Percentiles rank a stretch among this genome's conserved stretches.
Conservation (phyloP, 2,888 invertebrate genomes). For the Brachylomia viminalis region DNA sequence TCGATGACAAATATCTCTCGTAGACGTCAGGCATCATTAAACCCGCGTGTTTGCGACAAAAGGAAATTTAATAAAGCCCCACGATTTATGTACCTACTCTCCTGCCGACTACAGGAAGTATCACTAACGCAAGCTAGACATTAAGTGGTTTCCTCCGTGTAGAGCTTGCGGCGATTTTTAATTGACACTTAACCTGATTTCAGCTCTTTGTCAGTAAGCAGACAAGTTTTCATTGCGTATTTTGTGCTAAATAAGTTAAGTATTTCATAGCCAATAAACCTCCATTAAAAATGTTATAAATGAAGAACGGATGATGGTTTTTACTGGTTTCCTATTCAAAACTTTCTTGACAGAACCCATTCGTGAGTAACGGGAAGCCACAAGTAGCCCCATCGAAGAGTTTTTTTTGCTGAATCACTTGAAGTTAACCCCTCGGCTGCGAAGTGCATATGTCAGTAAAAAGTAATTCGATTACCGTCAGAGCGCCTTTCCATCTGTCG, state of each 20-base stretch:
- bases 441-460: conserved; percentile 68
- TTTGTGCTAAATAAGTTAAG: conserved; percentile 19
- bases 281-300: conserved; percentile 4
- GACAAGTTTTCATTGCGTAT: conserved; percentile 18
- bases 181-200: conserved; percentile 66
- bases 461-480: conserved; percentile 77
- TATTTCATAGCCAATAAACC: conserved; percentile 6
- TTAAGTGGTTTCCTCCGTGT: conserved; percentile 69
- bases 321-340: conserved; percentile 25
- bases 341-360: conserved; percentile 32
- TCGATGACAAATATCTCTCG: conserved; percentile 77
- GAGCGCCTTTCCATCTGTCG: conserved; percentile 79
- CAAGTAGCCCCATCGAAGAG: conserved; percentile 47
- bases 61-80: conserved; percentile 80
- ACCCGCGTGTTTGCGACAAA: conserved; percentile 71
- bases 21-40: conserved; percentile 75
- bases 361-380: conserved; percentile 56
- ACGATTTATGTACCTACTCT: conserved; percentile 75
- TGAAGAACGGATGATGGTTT: conserved; percentile 10
- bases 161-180: conserved; percentile 61
- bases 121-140: conserved; percentile 70
- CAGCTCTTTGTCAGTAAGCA: conserved; percentile 46
- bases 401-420: conserved; percentile 71
- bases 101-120: conserved; percentile 74
- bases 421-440: conserved; percentile 68